Conservation (phyloP, 2,888 invertebrate genomes). For the Drosophila neonasuta region DNA sequence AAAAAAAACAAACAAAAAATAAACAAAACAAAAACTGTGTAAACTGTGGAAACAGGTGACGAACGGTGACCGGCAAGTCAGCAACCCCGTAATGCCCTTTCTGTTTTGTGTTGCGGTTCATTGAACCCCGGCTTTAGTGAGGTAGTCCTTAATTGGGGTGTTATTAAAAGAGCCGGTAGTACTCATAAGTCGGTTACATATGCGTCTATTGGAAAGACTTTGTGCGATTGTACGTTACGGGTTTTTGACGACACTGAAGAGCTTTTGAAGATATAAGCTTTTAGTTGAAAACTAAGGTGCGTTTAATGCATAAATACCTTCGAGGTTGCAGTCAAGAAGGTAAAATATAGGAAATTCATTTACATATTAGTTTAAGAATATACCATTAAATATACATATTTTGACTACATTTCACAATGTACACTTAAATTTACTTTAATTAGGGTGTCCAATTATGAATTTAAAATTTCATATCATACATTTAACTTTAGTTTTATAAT, state of each 20-base stretch:
- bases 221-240: background rate
- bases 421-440: no score
- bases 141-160: constrained; percentile 48
- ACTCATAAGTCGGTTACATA: constrained; percentile 22
- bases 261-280: constrained; percentile 19
- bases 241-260: background rate
- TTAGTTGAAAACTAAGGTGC: background rate
- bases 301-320: background rate
- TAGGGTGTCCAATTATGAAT: no score
- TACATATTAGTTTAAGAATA: background rate
- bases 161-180: constrained; percentile 30
- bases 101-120: constrained; percentile 45
- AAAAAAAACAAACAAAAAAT: background rate
- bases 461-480: no score
- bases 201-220: background rate
- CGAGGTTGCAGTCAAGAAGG: background rate
- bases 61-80: constrained; percentile 21
- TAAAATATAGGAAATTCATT: background rate
- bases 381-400: background rate
- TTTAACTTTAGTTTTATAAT: no score
- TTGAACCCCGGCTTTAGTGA: constrained; percentile 49
- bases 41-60: constrained; percentile 24
- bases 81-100: constrained; percentile 66
- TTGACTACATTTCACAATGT: no score
- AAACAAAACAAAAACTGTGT: background rate